Evolutionary conservation across 2,797 vertebrate genomes (phyloP).

Genomic region (Hapalemur alaotrensis): DNA sequence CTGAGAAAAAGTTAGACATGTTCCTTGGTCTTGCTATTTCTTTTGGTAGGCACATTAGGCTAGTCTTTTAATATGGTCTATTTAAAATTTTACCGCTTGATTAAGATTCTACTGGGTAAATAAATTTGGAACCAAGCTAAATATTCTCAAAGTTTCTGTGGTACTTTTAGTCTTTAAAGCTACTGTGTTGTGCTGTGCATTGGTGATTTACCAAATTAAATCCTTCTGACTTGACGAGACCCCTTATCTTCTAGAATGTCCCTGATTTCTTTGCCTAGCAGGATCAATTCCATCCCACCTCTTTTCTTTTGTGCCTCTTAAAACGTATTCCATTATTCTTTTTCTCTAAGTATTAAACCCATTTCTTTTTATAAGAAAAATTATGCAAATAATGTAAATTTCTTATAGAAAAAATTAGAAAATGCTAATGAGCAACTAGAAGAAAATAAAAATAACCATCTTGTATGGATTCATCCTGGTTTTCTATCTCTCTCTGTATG

Average conservation of each 20-base stretch:
- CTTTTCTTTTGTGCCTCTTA: slow-evolving; percentile 13
- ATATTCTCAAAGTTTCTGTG: background rate
- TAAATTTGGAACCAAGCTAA: slow-evolving; percentile 29
- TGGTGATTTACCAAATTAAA: background rate
- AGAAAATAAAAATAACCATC: slow-evolving; percentile 6
- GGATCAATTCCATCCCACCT: background rate
- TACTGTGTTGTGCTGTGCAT: background rate
- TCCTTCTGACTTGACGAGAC: background rate
- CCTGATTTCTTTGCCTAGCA: background rate
- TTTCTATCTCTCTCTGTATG: background rate
- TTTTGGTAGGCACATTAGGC: background rate
- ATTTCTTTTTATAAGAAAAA: background rate
- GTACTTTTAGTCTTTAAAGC: slow-evolving; percentile 25
- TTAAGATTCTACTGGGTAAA: background rate
- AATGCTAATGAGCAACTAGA: background rate
- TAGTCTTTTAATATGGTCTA: background rate
- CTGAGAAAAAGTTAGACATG: background rate
- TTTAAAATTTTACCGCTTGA: slow-evolving; percentile 21
- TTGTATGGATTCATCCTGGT: background rate
- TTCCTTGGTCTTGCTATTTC: background rate
- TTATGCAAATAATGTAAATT: background rate
- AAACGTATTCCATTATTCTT: background rate
- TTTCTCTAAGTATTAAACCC: background rate
- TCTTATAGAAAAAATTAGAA: slow-evolving; percentile 21
- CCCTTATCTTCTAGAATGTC: background rate